Evolutionary conservation across 2,888 invertebrate genomes (phyloP).

Genomic region (Cotesia congregata): DNA sequence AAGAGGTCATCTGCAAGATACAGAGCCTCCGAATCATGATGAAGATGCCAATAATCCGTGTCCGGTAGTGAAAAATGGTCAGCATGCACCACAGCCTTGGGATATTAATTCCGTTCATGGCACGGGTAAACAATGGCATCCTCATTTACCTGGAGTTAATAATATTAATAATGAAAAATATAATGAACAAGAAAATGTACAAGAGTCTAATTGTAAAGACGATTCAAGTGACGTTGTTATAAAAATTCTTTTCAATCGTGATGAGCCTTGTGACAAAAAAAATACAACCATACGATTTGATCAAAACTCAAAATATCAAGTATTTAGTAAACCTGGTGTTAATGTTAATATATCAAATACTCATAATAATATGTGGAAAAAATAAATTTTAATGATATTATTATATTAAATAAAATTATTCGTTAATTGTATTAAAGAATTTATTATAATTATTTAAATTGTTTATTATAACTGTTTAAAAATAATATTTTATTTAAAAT

Average conservation of each 20-base stretch:
- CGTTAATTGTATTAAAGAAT: neutral
- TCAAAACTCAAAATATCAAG: neutral
- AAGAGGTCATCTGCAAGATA: neutral
- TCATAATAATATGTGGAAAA: neutral
- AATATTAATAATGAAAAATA: neutral
- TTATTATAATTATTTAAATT: neutral
- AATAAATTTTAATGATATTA: neutral
- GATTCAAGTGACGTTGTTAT: slow-evolving; percentile 23
- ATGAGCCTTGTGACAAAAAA: slow-evolving; percentile 24
- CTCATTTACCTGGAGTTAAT: neutral
- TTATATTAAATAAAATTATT: neutral
- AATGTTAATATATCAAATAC: neutral
- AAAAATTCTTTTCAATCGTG: slow-evolving; percentile 31
- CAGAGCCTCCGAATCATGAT: neutral
- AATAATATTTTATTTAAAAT: neutral
- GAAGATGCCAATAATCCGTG: slow-evolving; percentile 20
- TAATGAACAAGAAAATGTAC: neutral
- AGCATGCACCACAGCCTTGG: slow-evolving; percentile 32
- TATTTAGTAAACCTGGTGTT: neutral
- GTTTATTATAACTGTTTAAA: slow-evolving; percentile 8
- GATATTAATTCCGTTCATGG: neutral
- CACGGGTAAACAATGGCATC: neutral
- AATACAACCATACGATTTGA: neutral
- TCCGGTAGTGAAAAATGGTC: slow-evolving; percentile 10
- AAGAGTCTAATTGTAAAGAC: slow-evolving; percentile 19